Conservation (phyloP, 1,140 invertebrate genomes). For the Nylanderia fulva region DNA sequence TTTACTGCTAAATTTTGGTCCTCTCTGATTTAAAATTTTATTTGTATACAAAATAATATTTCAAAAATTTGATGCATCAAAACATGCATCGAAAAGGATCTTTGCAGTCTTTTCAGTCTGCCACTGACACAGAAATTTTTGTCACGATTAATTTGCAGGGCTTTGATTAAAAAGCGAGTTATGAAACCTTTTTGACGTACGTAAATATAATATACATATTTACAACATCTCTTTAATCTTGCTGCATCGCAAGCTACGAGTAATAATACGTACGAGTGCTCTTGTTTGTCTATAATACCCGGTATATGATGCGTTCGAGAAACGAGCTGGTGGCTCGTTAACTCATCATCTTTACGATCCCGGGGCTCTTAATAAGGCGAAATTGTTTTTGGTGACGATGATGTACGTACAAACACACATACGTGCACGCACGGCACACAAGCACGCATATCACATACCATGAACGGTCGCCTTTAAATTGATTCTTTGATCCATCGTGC, state of each 20-base stretch:
- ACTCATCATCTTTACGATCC: conserved; percentile 63
- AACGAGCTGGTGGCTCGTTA: conserved; percentile 53
- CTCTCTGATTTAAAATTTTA: conserved; percentile 1
- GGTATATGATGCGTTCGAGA: conserved; percentile 17
- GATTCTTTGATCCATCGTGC: conserved; percentile 63
- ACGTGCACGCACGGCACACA: background rate
- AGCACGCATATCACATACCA: background rate
- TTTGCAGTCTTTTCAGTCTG: conserved; percentile 16
- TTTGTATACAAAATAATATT: conserved; percentile 10
- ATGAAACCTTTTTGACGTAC: background rate
- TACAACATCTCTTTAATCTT: background rate
- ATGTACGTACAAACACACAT: conserved; percentile 37
- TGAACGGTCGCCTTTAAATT: conserved; percentile 66
- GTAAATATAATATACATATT: background rate
- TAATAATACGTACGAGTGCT: background rate
- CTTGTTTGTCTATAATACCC: conserved; percentile 8
- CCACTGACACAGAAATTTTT: conserved; percentile 7
- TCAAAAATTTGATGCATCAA: conserved; percentile 22
- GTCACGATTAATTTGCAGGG: background rate
- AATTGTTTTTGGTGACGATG: conserved; percentile 71
- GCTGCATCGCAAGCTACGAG: background rate
- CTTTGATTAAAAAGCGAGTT: background rate
- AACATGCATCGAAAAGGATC: background rate
- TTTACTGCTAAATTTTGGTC: conserved; percentile 26
- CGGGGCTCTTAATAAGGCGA: conserved; percentile 67